Conservation (phyloP, 2,113 vertebrate genomes). For the Sylvilagus bachmani region DNA sequence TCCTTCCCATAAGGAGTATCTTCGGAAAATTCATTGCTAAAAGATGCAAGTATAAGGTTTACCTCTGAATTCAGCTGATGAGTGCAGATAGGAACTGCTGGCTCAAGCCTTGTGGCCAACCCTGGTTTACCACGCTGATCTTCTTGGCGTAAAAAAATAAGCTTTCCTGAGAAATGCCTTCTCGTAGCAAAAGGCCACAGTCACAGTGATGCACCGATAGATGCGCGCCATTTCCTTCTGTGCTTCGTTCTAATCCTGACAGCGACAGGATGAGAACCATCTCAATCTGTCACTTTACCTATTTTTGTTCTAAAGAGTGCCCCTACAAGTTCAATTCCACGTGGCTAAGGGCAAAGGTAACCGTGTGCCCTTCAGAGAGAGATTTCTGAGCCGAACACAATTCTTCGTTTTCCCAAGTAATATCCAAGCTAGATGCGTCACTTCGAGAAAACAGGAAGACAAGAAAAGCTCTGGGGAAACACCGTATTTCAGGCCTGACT, state of each 20-base stretch:
- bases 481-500: conserved; percentile 28
- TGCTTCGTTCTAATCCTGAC: conserved; percentile 20
- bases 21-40: background rate
- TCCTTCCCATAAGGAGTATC: background rate
- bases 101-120: background rate
- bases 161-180: background rate
- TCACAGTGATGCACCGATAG: conserved; percentile 11
- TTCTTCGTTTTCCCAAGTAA: conserved; percentile 42
- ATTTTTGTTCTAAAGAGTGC: conserved; percentile 20
- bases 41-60: conserved; percentile 42
- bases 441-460: conserved; percentile 2
- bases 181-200: background rate
- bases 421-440: conserved; percentile 26
- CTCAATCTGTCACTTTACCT: conserved; percentile 9
- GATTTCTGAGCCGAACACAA: conserved; percentile 39
- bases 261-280: background rate
- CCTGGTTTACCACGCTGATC: background rate
- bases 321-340: background rate
- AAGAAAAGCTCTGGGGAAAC: conserved; percentile 54
- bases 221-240: conserved; percentile 33
- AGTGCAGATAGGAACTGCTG: background rate
- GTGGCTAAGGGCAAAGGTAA: conserved; percentile 6
- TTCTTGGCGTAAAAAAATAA: background rate
- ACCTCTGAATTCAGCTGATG: conserved; percentile 43
- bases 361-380: background rate